These are phyloP conservation scores for Lampris megalopsis DNA, from an alignment of 2,113 vertebrate species.

Conservation along the genomic window DNA sequence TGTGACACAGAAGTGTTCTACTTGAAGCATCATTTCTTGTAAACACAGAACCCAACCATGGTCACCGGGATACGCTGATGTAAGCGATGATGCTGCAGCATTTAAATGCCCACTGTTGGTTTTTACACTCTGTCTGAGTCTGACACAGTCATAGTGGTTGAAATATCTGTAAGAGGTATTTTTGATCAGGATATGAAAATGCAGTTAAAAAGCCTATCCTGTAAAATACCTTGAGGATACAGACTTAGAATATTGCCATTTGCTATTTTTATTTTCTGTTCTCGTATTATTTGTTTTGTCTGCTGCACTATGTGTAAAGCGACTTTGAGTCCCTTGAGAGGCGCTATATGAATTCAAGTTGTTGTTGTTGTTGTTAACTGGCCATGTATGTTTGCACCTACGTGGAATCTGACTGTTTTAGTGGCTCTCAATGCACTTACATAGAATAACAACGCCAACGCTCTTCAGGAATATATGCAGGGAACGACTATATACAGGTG, in stretches of 20 bases:
- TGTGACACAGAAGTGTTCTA: slow-evolving; percentile 11
- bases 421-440: too few relatives aligned
- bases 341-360: too few relatives aligned
- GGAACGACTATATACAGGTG: too few relatives aligned
- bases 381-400: too few relatives aligned
- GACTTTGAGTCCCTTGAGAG: too few relatives aligned
- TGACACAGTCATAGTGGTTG: slow-evolving; percentile 38
- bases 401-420: too few relatives aligned
- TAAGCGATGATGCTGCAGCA: slow-evolving; percentile 26
- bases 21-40: slow-evolving; percentile 24
- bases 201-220: slow-evolving; percentile 34
- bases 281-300: too few relatives aligned
- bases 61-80: slow-evolving; percentile 20
- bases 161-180: slow-evolving; percentile 38
- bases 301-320: too few relatives aligned
- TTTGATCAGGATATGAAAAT: slow-evolving; percentile 39
- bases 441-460: too few relatives aligned
- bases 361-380: too few relatives aligned
- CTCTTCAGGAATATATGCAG: too few relatives aligned
- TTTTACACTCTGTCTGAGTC: slow-evolving; percentile 25
- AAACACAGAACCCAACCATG: slow-evolving; percentile 21
- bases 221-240: slow-evolving; percentile 18
- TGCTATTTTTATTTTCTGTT: too few relatives aligned
- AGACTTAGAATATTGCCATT: background rate
- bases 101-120: background rate